Evolutionary conservation across 2,888 invertebrate species (phyloP), one percentile per base, ranked within the genome.

Genomic region (Philereme transversata): DNA sequence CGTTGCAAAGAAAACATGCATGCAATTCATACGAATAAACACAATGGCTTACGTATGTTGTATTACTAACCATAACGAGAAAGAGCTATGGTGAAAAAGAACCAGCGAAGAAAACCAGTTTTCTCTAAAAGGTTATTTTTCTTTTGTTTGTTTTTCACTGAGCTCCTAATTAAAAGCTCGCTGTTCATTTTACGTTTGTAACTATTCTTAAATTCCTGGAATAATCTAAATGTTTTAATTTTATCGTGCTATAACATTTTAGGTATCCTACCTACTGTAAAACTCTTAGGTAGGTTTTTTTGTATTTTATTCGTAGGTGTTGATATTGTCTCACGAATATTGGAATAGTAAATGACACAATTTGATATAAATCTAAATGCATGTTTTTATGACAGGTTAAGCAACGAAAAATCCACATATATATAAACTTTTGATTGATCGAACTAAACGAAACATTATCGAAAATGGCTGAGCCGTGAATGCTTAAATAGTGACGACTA

Each of bases 381-480:
- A 6, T 6, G 22, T 22, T 45, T 45, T 5, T 45, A 33, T 47
- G 45, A 22, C 50, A 56, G 50, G 46, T 33, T 36, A 11, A 46
- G 8, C 10, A 54, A 65, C 65, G 68, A 73, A 71, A 69, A 65
- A 67, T 41, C 61, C 72, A 65, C 72, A 72, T 67, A 57, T 40
- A 51, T 69, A 62, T 67, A 68, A 73, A 76, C 71, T 70, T 67
- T 56, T 70, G 67, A 72, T 75, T 72, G 76, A 68, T 71, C 63
- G 65, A 70, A 69, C 60, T 66, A 72, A 76, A 77, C 54, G 57
- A 68, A 57, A 43, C 56, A 55, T 66, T 65, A 67, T 62, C 70
- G 70, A 84, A 78, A 82, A 87, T 86, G 88, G 81, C 78, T 75
- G 84, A 83, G 75, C 86, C 86, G 79, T 84, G 75, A 84, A 73